A percentile compares a stretch with the other conserved stretches of the same genome.
Evolutionary conservation across 2,113 vertebrate species (phyloP).

Genomic region (Pheucticus melanocephalus): DNA sequence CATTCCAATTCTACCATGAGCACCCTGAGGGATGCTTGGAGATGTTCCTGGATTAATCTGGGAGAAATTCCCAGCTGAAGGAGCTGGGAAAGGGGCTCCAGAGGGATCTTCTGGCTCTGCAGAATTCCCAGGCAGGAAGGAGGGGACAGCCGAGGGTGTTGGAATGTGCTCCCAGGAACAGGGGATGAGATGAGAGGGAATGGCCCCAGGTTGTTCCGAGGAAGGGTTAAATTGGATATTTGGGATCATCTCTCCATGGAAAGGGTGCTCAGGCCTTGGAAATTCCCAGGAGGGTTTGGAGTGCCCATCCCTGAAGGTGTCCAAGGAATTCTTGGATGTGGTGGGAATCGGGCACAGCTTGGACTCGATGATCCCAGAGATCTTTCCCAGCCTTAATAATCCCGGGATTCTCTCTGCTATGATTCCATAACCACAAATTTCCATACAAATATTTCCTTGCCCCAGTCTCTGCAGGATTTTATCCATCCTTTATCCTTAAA

Average conservation of each 20-base stretch:
- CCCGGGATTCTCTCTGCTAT: not conserved
- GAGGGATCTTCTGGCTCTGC: not conserved
- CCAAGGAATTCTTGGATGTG: not conserved
- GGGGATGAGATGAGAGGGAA: not conserved
- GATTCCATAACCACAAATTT: not conserved
- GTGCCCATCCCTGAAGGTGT: not conserved
- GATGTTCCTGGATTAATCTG: not conserved
- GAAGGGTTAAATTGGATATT: not conserved
- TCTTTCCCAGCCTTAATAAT: not conserved
- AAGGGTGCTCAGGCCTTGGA: not conserved
- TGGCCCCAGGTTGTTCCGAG: rapidly evolving
- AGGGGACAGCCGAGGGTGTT: rapidly evolving
- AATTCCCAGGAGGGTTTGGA: not conserved
- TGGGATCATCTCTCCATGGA: not conserved
- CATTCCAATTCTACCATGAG: not conserved
- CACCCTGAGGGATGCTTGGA: not conserved
- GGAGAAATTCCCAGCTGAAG: not conserved
- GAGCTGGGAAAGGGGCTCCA: not conserved
- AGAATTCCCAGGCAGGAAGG: not conserved
- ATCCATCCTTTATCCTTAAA: not conserved
- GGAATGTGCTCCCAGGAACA: not conserved
- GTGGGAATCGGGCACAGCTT: rapidly evolving
- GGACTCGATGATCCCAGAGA: rapidly evolving
- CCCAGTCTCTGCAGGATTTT: rapidly evolving
- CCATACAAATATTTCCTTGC: not conserved